Evolutionary conservation across 2,888 invertebrate species (phyloP), one percentile per base, ranked within the genome.

Genomic region (Lingula anatina): DNA sequence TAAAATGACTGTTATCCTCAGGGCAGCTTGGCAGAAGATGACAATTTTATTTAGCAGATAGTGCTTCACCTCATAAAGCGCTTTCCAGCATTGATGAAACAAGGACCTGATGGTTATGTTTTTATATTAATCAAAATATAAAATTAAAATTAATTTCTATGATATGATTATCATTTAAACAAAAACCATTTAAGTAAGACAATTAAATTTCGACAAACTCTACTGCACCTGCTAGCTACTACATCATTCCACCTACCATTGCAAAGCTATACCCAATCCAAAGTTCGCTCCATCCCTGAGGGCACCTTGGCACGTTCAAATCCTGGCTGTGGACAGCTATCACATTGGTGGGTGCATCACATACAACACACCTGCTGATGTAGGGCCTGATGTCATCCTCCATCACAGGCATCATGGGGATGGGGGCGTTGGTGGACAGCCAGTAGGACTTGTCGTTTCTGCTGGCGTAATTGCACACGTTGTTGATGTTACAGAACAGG

Each of bases 221-320:
- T n/a, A n/a, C n/a, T n/a, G n/a, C n/a, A n/a, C n/a, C n/a, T n/a
- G n/a, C n/a, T n/a, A n/a, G n/a, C n/a, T n/a, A n/a, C n/a, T n/a
- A n/a, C n/a, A n/a, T n/a, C n/a, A n/a, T n/a, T n/a, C n/a, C 5
- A 57, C 70, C 62, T 82, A 95, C 97, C 99, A 99, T 99, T 36
- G 96, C 82, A 81, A 99, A 99, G 81, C 95, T 95, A 84, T 91
- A 99, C 47, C 99, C 99, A 54, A 84, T 85, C 97, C 97, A 99
- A 56, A 96, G 77, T 66, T 89, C 86, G 44, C 88, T 87, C 97
- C 99, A 99, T 41, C 89, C 90, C 28, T 78, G 76, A 0, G 99
- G 99, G 80, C 99, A 99, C 23, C 83, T 78, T 1, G 99, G 99
- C 40, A 79, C 71, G 38, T 82, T 80, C 78, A 85, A 85, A 36